Evolutionary conservation across 2,797 vertebrate genomes (phyloP).

Genomic region (Mormyrus hasselquistii): DNA sequence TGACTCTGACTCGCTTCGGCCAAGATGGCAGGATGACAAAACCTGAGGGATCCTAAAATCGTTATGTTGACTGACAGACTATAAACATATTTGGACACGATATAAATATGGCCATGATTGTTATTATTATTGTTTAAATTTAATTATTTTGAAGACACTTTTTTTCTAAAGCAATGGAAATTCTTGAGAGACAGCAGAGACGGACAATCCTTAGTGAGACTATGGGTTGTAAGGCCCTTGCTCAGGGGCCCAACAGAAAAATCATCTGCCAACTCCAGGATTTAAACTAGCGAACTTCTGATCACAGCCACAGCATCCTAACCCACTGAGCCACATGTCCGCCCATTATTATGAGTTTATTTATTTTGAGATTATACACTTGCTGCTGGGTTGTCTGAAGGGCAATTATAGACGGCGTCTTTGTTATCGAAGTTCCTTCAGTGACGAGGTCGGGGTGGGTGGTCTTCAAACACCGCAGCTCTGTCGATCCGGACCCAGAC

Average conservation of each 20-base stretch:
- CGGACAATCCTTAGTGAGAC: not conserved
- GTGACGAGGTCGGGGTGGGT: not conserved
- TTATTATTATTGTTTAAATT: not conserved
- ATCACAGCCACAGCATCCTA: not conserved
- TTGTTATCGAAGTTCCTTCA: not conserved
- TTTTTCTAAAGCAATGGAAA: not conserved
- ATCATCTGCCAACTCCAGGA: not conserved
- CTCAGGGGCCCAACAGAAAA: not conserved
- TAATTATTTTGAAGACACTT: not conserved
- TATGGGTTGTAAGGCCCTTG: not conserved
- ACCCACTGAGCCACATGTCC: not conserved
- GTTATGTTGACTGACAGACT: not conserved
- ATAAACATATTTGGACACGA: not conserved
- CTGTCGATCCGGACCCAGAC: not conserved
- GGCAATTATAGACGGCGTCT: not conserved
- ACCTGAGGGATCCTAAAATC: not conserved
- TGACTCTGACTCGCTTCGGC: not conserved
- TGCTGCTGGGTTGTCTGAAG: not conserved
- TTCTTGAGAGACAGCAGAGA: not conserved
- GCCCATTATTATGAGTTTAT: not conserved
- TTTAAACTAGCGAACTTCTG: not conserved
- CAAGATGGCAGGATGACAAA: not conserved
- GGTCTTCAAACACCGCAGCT: not conserved
- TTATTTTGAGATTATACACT: conserved; percentile 5
- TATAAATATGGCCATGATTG: not conserved